phyloP scores from a whole-genome alignment of 2,888 invertebrate species.

The Himalopsyche japonica region DNA sequence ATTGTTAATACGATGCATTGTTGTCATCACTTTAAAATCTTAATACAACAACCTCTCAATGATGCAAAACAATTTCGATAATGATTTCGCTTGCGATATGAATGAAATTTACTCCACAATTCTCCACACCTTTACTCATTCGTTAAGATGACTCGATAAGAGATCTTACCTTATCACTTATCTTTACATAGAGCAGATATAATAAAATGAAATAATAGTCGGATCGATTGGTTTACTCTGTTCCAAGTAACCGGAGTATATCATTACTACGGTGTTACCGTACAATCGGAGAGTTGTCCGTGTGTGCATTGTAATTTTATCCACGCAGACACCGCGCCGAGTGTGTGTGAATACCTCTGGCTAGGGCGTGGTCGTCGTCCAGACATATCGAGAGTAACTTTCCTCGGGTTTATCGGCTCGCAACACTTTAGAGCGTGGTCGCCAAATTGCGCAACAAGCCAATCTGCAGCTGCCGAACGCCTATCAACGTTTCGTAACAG shows the following conservation, averaged over 20 bases:
- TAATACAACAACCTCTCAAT: too few species aligned
- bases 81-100: too few species aligned
- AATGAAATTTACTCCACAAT: too few species aligned
- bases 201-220: too few species aligned
- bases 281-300: background rate
- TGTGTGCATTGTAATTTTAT: background rate
- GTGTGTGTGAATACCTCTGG: background rate
- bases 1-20: too few species aligned
- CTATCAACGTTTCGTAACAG: background rate
- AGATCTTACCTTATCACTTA: too few species aligned
- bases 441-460: background rate
- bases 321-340: background rate
- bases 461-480: background rate
- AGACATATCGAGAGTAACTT: background rate
- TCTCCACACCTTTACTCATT: too few species aligned
- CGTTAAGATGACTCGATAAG: too few species aligned
- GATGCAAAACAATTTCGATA: too few species aligned
- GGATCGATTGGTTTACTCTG: background rate
- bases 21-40: too few species aligned
- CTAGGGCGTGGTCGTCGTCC: background rate
- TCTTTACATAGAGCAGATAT: too few species aligned
- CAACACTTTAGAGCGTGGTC: background rate
- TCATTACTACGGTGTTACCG: background rate
- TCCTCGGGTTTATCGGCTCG: background rate
- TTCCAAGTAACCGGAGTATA: background rate